phyloP scores from a whole-genome alignment of 2,113 vertebrate species.

The Anarrhichthys ocellatus region DNA sequence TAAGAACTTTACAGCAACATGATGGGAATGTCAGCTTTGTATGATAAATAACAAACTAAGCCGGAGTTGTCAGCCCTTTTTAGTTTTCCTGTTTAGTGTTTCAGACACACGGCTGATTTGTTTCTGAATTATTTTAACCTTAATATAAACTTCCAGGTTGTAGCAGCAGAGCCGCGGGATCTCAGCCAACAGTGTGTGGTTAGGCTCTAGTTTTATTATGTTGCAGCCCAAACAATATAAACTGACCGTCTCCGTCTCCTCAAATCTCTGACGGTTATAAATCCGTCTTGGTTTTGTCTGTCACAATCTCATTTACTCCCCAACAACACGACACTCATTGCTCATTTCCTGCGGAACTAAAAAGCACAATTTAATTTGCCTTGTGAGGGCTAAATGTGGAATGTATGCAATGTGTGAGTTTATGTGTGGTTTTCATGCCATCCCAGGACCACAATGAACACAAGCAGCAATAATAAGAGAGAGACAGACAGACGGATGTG shows the following conservation, averaged over 20 bases:
- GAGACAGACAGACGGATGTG: not conserved
- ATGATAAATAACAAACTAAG: not conserved
- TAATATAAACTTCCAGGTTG: not conserved
- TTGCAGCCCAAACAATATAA: not conserved
- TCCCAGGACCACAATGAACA: conserved; percentile 32
- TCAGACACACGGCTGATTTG: not conserved
- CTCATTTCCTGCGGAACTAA: conserved; percentile 54
- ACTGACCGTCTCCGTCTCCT: not conserved
- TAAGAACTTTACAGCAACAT: too few relatives aligned
- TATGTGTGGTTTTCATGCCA: conserved; percentile 13
- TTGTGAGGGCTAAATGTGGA: conserved; percentile 48
- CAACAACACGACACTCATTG: conserved; percentile 9
- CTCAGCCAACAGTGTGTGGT: too few relatives aligned
- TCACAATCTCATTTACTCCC: conserved; percentile 2
- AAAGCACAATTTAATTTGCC: conserved; percentile 53
- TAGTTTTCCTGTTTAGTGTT: not conserved
- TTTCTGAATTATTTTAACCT: not conserved
- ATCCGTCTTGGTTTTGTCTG: not conserved
- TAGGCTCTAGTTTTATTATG: not conserved
- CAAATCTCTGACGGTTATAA: not conserved
- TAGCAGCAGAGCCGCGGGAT: not conserved
- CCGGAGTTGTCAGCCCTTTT: not conserved
- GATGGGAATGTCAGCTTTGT: not conserved
- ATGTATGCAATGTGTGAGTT: conserved; percentile 35
- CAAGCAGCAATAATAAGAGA: not conserved